A percentile compares a stretch with the other conserved stretches of the same genome.
Conservation (phyloP, 2,797 vertebrate genomes). For the Intellagama lesueurii region DNA sequence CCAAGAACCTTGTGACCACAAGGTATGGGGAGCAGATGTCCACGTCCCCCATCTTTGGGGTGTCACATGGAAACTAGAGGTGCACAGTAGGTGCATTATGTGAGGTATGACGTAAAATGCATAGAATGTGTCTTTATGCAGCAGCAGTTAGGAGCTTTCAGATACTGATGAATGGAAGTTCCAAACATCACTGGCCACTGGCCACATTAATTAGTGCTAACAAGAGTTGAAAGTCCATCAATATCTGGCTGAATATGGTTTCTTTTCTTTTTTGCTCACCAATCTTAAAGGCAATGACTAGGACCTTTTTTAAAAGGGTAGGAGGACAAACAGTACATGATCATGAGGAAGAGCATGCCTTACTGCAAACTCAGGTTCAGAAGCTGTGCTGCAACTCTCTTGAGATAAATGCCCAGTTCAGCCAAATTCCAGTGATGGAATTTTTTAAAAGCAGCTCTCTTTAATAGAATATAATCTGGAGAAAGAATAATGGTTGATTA, state of each 20-base stretch:
- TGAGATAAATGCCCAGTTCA: background rate
- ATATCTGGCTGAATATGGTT: no score
- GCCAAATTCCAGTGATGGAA: background rate
- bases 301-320: background rate
- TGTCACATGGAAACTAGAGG: background rate
- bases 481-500: conserved; percentile 41
- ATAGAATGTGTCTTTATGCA: no score
- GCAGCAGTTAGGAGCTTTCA: no score
- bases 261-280: no score
- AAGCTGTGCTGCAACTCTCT: background rate
- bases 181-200: no score
- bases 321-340: background rate
- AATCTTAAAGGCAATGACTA: background rate
- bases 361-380: background rate
- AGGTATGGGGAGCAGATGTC: background rate
- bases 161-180: no score
- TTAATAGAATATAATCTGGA: conserved; percentile 13
- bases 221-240: no score
- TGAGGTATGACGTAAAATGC: no score
- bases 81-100: background rate
- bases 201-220: no score
- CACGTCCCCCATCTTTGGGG: background rate
- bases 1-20: background rate
- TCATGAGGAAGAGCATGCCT: background rate
- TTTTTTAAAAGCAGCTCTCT: background rate